Conservation (phyloP, 2,113 vertebrate genomes). For the Mobula birostris region DNA sequence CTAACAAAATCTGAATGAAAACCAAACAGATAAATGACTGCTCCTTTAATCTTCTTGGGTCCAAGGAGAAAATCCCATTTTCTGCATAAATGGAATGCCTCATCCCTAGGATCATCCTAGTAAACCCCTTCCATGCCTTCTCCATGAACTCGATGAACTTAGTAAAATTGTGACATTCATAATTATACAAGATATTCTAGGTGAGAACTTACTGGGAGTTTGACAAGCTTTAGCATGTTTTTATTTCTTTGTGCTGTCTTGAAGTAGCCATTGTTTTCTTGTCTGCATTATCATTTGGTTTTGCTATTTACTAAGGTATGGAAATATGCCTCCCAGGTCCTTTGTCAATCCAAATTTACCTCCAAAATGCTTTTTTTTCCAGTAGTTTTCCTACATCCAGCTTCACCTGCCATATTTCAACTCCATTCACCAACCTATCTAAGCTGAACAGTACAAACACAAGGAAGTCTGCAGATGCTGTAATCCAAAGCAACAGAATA, state of each 20-base stretch:
- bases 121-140: no score
- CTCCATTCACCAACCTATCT: neutral
- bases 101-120: no score
- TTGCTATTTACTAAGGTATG: neutral
- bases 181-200: neutral
- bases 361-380: neutral
- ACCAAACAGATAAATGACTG: no score
- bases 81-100: no score
- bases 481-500: no score
- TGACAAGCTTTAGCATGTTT: neutral
- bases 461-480: no score
- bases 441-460: neutral
- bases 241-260: no score
- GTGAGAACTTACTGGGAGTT: neutral
- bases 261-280: neutral
- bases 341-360: neutral
- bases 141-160: neutral
- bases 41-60: neutral
- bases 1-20: no score
- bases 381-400: neutral
- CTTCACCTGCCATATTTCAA: neutral
- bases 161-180: neutral
- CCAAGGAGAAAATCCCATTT: neutral
- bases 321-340: neutral
- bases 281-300: neutral